These are phyloP conservation scores for Metridium senile DNA, from an alignment of 92 coral and sea anemone genomes.

Conservation along the genomic window DNA sequence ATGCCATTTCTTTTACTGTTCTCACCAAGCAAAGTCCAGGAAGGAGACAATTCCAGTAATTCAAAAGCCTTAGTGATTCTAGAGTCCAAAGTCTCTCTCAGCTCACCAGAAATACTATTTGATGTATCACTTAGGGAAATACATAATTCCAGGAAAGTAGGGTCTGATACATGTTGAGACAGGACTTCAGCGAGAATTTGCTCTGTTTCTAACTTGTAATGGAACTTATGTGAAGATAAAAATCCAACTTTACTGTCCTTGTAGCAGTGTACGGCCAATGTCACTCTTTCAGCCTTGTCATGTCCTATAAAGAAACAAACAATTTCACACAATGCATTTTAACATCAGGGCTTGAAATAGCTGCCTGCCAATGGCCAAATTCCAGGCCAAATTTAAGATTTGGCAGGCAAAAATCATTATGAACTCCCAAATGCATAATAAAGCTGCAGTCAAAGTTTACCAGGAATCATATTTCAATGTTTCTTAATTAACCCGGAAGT, in stretches of 20 bases:
- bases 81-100: constrained; percentile 64
- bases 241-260: constrained; percentile 56
- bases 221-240: constrained; percentile 73
- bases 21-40: constrained; percentile 74
- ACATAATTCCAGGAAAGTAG: constrained; percentile 60
- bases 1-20: constrained; percentile 37
- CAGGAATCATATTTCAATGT: too few relatives aligned
- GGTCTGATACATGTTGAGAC: constrained; percentile 64
- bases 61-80: constrained; percentile 86
- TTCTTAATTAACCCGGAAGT: too few relatives aligned
- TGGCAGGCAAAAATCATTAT: too few relatives aligned
- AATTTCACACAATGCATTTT: not conserved
- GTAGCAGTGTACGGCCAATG: constrained; percentile 67
- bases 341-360: too few relatives aligned
- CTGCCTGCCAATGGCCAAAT: too few relatives aligned
- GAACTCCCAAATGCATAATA: too few relatives aligned
- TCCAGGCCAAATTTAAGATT: too few relatives aligned
- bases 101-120: constrained; percentile 59
- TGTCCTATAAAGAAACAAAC: constrained; percentile 81
- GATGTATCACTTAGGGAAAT: constrained; percentile 59
- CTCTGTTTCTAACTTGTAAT: constrained; percentile 68
- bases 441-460: too few relatives aligned
- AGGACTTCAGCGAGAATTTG: constrained; percentile 74
- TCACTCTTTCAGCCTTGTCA: constrained; percentile 71
- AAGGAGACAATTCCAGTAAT: constrained; percentile 68